A percentile compares a stretch with the other conserved stretches of the same genome.
Conservation (phyloP, 2,888 invertebrate species). For the Thalpophila matura region DNA sequence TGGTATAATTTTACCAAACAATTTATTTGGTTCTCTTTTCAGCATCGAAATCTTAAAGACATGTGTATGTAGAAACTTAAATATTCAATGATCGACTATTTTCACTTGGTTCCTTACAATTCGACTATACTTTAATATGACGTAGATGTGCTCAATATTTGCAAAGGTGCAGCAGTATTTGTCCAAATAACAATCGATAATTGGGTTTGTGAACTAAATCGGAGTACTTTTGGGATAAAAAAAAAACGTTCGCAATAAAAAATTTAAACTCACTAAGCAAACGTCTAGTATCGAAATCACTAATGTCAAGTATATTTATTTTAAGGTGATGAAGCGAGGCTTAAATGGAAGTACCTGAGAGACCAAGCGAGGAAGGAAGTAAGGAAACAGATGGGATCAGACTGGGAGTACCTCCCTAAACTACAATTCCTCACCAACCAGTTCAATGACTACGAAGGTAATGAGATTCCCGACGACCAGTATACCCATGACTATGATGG, state of each 20-base stretch:
- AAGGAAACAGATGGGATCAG: constrained; percentile 82
- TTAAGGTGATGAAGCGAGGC: constrained; percentile 85
- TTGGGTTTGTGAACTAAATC: too few species aligned
- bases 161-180: too few species aligned
- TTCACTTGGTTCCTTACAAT: too few species aligned
- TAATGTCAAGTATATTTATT: neutral
- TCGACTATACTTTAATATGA: too few species aligned
- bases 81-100: neutral
- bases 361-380: constrained; percentile 87
- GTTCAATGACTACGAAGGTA: constrained; percentile 85
- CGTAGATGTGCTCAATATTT: too few species aligned
- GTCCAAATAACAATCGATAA: too few species aligned
- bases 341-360: constrained; percentile 87
- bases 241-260: too few species aligned
- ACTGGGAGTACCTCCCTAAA: constrained; percentile 85
- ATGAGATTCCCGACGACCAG: constrained; percentile 74
- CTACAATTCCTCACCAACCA: constrained; percentile 85
- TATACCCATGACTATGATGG: constrained; percentile 74
- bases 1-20: neutral
- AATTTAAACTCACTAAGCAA: too few species aligned
- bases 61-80: neutral
- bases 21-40: neutral
- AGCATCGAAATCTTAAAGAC: neutral
- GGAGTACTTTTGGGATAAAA: too few species aligned
- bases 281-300: too few species aligned